A percentile compares a stretch with the other conserved stretches of the same genome.
Conservation (phyloP, 2,888 invertebrate species). For the Agonopterix arenella region DNA sequence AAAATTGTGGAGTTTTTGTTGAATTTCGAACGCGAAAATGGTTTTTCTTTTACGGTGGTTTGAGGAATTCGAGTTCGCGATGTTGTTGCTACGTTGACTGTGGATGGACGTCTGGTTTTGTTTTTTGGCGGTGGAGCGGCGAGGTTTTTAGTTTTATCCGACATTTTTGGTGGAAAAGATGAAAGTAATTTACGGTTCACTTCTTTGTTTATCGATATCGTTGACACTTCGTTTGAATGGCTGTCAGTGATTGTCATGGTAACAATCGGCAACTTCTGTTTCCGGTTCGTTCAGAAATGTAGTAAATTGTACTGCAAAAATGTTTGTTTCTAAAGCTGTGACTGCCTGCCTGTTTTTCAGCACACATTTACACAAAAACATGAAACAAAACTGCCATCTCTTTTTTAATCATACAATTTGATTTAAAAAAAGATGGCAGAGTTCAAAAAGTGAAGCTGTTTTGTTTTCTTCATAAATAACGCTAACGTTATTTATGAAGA, state of each 20-base stretch:
- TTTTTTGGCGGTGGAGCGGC: slow-evolving; percentile 29
- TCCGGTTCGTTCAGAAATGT: slow-evolving; percentile 39
- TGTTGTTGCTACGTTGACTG: slow-evolving; percentile 23
- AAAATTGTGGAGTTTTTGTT: slow-evolving; percentile 29
- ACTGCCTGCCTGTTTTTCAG: too few relatives aligned
- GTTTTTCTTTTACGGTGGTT: slow-evolving; percentile 23
- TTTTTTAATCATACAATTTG: too few relatives aligned
- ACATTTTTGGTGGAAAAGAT: slow-evolving; percentile 24
- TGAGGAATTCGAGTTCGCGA: slow-evolving; percentile 24
- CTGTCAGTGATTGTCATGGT: slow-evolving; percentile 55
- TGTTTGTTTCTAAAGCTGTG: too few relatives aligned
- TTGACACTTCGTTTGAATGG: slow-evolving; percentile 38
- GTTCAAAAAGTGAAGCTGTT: too few relatives aligned
- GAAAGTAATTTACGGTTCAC: background rate
- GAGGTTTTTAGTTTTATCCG: slow-evolving; percentile 46
- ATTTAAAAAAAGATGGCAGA: too few relatives aligned
- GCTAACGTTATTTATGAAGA: too few relatives aligned
- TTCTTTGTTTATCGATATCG: background rate
- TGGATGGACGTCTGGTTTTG: slow-evolving; percentile 37
- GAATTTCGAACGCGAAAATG: slow-evolving; percentile 23
- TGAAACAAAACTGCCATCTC: too few relatives aligned
- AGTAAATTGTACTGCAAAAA: background rate
- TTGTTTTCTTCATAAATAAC: too few relatives aligned
- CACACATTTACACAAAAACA: too few relatives aligned
- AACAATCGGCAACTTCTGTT: slow-evolving; percentile 34